Percentiles rank a stretch among this genome's conserved stretches.
Evolutionary conservation across 2,113 vertebrate species (phyloP).

Genomic region (Orcinus orca): DNA sequence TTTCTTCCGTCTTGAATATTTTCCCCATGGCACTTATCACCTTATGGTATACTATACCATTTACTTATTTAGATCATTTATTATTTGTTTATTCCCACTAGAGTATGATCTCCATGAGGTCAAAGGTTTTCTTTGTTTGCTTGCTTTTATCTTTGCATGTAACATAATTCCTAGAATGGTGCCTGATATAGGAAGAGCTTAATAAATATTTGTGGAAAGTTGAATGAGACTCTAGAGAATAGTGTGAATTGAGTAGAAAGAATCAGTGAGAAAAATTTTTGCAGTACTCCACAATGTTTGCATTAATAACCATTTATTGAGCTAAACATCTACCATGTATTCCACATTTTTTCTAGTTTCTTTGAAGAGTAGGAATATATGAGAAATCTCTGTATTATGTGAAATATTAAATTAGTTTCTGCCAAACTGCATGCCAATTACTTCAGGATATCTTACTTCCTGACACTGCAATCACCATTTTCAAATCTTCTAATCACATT

Average conservation of each 20-base stretch:
- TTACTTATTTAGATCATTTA: background rate
- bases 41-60: background rate
- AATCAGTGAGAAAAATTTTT: background rate
- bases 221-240: background rate
- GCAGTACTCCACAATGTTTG: background rate
- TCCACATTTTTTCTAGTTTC: background rate
- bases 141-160: background rate
- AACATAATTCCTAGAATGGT: background rate
- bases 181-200: background rate
- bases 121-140: background rate
- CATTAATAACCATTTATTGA: background rate
- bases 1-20: background rate
- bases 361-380: background rate
- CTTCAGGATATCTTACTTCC: background rate
- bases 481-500: constrained; percentile 18
- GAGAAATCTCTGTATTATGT: background rate
- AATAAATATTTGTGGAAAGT: background rate
- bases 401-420: background rate
- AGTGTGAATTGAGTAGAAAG: background rate
- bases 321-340: background rate
- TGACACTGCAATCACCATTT: background rate
- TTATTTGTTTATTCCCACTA: background rate
- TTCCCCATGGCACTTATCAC: background rate
- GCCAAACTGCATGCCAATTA: background rate
- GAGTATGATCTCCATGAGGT: background rate